phyloP scores from a whole-genome alignment of 2,888 invertebrate species.

The Xanthia togata region DNA sequence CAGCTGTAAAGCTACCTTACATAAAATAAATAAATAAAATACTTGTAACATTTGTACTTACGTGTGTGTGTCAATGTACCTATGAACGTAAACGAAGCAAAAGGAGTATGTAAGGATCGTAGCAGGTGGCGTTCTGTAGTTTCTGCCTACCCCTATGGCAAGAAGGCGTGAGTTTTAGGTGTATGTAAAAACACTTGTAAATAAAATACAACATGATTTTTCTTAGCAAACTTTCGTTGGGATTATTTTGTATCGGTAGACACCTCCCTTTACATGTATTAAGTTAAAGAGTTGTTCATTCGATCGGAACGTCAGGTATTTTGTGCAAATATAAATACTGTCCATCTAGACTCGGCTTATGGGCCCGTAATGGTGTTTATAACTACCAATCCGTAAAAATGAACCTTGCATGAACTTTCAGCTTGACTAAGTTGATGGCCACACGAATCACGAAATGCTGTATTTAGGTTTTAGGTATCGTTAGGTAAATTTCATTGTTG shows the following conservation, averaged over 20 bases:
- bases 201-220: neutral
- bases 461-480: neutral
- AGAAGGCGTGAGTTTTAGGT: too few relatives aligned
- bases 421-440: neutral
- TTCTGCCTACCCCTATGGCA: too few relatives aligned
- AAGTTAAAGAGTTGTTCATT: neutral
- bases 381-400: neutral
- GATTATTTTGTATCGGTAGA: neutral
- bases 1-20: too few relatives aligned
- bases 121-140: too few relatives aligned
- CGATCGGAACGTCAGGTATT: constrained; percentile 22
- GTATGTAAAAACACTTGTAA: neutral
- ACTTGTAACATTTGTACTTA: too few relatives aligned
- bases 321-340: constrained; percentile 12
- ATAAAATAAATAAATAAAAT: too few relatives aligned
- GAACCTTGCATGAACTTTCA: neutral
- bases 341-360: constrained; percentile 16
- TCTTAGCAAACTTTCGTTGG: too few relatives aligned
- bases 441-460: neutral
- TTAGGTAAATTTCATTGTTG: neutral
- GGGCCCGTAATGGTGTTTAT: neutral
- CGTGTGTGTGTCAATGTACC: too few relatives aligned
- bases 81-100: too few relatives aligned
- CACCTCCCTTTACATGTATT: neutral
- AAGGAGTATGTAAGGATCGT: too few relatives aligned